Evolutionary conservation across 2,797 vertebrate genomes (phyloP).

Genomic region (Mustela erminea): DNA sequence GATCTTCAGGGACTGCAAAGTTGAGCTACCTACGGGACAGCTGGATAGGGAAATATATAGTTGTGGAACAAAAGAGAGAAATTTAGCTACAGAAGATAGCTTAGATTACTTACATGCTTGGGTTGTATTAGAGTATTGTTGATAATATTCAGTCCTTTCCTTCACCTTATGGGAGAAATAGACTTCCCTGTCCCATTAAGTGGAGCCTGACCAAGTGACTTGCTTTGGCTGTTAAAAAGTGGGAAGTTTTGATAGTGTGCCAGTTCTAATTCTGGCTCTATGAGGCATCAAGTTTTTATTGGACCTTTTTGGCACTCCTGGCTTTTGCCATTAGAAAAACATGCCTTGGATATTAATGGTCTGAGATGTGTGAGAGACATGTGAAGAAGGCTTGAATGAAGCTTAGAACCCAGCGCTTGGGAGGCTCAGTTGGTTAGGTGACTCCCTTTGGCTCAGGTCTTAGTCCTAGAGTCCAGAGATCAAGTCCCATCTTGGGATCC

Average conservation of each 20-base stretch:
- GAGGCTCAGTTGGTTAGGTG: too few species aligned
- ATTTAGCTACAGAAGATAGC: neutral
- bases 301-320: neutral
- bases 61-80: neutral
- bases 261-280: neutral
- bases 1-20: neutral
- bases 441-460: too few species aligned
- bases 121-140: neutral
- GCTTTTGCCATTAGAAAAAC: neutral
- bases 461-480: too few species aligned
- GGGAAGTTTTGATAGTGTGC: neutral
- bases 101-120: neutral
- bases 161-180: neutral
- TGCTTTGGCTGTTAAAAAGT: neutral
- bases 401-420: neutral
- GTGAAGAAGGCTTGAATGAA: neutral
- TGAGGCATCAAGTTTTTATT: neutral
- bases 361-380: neutral
- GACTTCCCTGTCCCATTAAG: neutral
- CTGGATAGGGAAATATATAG: neutral
- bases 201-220: neutral
- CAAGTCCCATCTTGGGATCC: too few species aligned
- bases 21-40: neutral
- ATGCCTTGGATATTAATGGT: neutral
- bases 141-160: neutral